Base-by-base conservation (phyloP, 2,797 vertebrate genomes). In the Crocidura indochinensis region DNA sequence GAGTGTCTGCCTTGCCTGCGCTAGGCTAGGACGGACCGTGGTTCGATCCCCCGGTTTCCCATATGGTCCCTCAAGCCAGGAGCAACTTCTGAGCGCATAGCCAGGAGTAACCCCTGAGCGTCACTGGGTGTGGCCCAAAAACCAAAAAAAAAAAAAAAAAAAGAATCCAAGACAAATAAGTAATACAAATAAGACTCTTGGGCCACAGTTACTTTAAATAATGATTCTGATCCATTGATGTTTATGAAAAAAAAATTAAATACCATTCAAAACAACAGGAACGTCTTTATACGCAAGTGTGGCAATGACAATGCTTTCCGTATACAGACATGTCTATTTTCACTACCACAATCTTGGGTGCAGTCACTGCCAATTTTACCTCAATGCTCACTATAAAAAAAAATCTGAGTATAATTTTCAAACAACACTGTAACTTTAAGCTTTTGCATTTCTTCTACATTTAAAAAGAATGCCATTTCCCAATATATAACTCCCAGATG, bases 401-500 rank as follows among this genome's bases (percentile, higher is more conserved):
- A 93, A 96, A 53, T 91, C 92, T 96, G 94, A 95, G 96, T 95
- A 91, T 88, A 97, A 97, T 95, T 96, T 96, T 96, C 96, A 94
- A 96, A 96, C 84, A 78, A 94, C 46, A 83, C 91, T 97, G 95
- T 97, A 97, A 97, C 95, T 98, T 97, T 96, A 97, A 98, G 97
- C 94, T 17, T 97, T 96, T 96, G 77, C 84, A 93, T 83, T 97
- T 97, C 97, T 97, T 92, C 95, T 93, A 71, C 93, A 94, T 93
- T 98, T 98, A 82, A 92, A 96, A 97, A 97, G 94, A 88, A 97
- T 0, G 7, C 51, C 84, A 78, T 97, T 98, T 97, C 98, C 97
- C 97, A 97, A 96, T 96, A 98, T 99, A 98, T 98, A 97, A 98
- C 98, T 98, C 98, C 98, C 98, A 99, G 98, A 99, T 99, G 98